Base-by-base conservation (phyloP, 2,888 invertebrate genomes). In the Mesochorus sp. region DNA sequence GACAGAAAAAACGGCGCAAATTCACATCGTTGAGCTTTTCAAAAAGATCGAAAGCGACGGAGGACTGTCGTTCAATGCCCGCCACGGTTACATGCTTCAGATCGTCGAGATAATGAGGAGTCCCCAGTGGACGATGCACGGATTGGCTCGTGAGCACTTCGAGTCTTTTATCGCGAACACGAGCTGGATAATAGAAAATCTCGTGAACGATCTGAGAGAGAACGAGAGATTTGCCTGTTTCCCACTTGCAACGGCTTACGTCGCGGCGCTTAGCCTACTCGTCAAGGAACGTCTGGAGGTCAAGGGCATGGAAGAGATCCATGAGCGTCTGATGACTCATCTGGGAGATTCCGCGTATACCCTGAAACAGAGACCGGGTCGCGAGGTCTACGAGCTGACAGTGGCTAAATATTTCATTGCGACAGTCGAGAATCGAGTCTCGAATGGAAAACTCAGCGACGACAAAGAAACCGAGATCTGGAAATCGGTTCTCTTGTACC, bases 61-160 rank as follows among this genome's bases (percentile, higher is more conserved):
- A 51, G 51, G 31, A 53, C 47, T 44, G 2, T 81, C 81, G 0
- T 75, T 93, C 73, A 96, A 95, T 90, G 92, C 92, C 74, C 92
- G 93, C 57, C 95, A 96, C 89, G 96, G 95, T 17, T 89, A 93
- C 75, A 89, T 95, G 55, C 90, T 95, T 51, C 95, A 92, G 89
- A 80, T 93, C 26, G 81, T 89, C 17, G 91, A 90, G 26, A 85
- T 93, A 3, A 79, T 92, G 2, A 91, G 88, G 37, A 83, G 81
- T 51, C 79, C 82, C 26, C 74, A 81, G 37, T 84, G 85, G n/a
- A 2, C 28, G 47, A 77, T 76, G 12, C 34, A 61, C 6, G 59
- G 85, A 55, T 61, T 82, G 12, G 31, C 80, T 3, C 17, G 31
- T 17, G 26, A 78, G 24, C 74, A 84, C 14, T 68, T 88, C 55